These are phyloP conservation scores for Promerops cafer DNA, from an alignment of 2,113 vertebrate species.

Conservation along the genomic window DNA sequence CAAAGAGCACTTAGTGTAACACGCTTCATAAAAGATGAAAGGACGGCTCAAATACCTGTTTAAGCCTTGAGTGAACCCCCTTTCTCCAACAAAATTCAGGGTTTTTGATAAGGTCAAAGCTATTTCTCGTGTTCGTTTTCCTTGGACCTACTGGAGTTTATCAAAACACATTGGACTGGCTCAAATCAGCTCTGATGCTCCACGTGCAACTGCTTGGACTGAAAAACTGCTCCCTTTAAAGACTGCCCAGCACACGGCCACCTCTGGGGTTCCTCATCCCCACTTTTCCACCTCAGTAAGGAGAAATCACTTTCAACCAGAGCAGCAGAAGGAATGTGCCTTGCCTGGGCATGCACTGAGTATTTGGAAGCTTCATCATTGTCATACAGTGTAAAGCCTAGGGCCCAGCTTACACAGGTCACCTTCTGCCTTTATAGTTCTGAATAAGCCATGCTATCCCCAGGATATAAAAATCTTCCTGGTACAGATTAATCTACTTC, in stretches of 20 bases:
- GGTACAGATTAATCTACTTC: not conserved
- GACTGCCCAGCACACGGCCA: not conserved
- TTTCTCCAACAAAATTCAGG: not conserved
- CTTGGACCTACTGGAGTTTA: not conserved
- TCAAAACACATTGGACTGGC: not conserved
- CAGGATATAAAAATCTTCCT: not conserved
- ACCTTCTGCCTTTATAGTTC: not conserved
- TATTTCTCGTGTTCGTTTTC: not conserved
- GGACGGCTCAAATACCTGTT: not conserved
- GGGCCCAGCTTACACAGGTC: not conserved
- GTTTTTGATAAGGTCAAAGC: not conserved
- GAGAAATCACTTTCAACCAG: not conserved
- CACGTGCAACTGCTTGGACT: accelerated
- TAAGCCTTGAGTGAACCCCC: not conserved
- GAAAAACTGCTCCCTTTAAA: not conserved
- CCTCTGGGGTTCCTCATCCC: not conserved
- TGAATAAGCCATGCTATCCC: not conserved
- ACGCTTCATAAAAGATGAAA: not conserved
- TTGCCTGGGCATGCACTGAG: not conserved
- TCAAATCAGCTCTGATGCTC: not conserved
- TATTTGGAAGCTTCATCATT: not conserved
- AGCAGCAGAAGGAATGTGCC: not conserved
- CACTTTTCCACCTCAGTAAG: not conserved
- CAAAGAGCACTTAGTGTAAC: not conserved
- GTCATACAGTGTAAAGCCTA: not conserved